phyloP scores from a whole-genome alignment of 2,797 vertebrate genomes.

The Rhabdophis nuchalis region DNA sequence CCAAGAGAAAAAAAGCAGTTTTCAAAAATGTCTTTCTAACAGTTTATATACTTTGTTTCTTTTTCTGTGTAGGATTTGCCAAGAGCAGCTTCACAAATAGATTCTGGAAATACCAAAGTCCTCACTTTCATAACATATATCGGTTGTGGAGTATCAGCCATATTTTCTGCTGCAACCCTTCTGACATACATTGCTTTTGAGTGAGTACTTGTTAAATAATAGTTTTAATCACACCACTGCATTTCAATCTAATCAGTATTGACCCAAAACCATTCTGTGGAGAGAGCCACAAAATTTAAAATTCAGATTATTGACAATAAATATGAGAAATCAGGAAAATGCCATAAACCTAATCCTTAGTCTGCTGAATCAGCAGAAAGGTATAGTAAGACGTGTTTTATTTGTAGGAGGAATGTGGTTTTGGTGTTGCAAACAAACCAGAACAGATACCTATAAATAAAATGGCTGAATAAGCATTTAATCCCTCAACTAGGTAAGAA shows the following conservation, averaged over 20 bases:
- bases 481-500: background rate
- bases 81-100: slow-evolving; percentile 68
- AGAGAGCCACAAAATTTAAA: background rate
- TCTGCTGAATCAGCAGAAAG: background rate
- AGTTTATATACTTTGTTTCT: slow-evolving; percentile 2
- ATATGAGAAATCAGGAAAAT: background rate
- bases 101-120: slow-evolving; percentile 75
- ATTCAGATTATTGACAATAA: background rate
- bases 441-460: background rate
- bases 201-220: slow-evolving; percentile 75
- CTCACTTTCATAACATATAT: slow-evolving; percentile 93
- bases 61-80: slow-evolving; percentile 80
- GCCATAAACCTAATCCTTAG: background rate
- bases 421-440: background rate
- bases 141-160: slow-evolving; percentile 90
- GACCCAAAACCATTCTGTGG: background rate
- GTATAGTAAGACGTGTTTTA: background rate
- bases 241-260: background rate
- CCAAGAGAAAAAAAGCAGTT: background rate
- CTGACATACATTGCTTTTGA: slow-evolving; percentile 97
- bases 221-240: background rate
- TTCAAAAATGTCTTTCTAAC: background rate
- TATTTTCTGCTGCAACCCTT: slow-evolving; percentile 91
- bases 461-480: background rate
- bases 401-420: background rate